Evolutionary conservation across 1,140 invertebrate species (phyloP).

Genomic region (Muscidifurax raptorellus): DNA sequence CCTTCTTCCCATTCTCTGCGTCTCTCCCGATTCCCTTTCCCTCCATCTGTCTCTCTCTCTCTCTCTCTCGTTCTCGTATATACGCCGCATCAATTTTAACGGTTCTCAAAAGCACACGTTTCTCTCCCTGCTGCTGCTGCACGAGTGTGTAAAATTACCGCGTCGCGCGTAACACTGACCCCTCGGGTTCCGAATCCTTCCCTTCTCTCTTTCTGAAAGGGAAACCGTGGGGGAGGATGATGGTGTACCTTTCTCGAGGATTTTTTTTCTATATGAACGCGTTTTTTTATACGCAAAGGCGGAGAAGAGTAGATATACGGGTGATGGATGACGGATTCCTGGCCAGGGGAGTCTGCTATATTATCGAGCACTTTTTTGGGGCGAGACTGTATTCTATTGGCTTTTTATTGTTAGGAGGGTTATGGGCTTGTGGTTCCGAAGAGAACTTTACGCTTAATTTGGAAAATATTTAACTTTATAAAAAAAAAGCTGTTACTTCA

Average conservation of each 20-base stretch:
- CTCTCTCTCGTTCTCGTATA: background rate
- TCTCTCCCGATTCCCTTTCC: background rate
- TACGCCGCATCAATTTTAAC: conserved; percentile 31
- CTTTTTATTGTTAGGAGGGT: no score
- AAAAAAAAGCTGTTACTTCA: no score
- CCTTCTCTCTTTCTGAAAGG: background rate
- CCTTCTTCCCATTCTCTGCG: background rate
- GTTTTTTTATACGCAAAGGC: conserved; percentile 23
- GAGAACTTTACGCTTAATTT: no score
- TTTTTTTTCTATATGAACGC: background rate
- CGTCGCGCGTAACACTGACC: conserved; percentile 36
- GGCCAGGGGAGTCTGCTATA: background rate
- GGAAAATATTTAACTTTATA: background rate
- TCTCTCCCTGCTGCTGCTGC: background rate
- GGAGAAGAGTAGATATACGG: background rate
- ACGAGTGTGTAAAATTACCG: conserved; percentile 39
- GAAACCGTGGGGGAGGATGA: conserved; percentile 24
- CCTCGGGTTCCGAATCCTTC: background rate
- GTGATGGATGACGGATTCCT: conserved; percentile 11
- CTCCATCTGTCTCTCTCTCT: background rate
- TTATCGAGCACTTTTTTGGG: no score
- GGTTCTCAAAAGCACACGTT: conserved; percentile 29
- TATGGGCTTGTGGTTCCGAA: no score
- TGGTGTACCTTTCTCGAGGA: conserved; percentile 21
- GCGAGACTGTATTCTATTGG: no score